Base-by-base conservation (phyloP, 2,113 vertebrate species). In the Chaetorhynchus papuensis region DNA sequence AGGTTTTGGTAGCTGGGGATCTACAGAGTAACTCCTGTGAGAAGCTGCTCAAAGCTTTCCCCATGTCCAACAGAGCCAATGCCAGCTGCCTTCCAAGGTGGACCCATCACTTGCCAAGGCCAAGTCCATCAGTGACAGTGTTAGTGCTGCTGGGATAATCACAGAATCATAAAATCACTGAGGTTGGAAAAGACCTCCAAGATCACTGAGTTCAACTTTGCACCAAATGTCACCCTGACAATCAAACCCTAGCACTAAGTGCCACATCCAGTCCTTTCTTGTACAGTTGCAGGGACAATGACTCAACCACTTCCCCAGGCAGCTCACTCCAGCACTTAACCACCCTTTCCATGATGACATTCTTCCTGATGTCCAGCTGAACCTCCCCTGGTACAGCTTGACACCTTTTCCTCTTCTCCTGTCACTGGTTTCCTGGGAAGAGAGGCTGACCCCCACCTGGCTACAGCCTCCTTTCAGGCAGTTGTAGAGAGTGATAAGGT, bases 361-460 rank as follows among this genome's bases (percentile, higher is more conserved):
- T 72, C 14, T 49, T 72, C 15, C 66, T 49, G 9, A 50, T 65
- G 31, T 56, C 21, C 50, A 72, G 33, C 10, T 65, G 50, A 88
- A 50, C 8, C 26, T 72, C 15, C 31, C 5, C 3, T 42, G 42
- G 31, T 30, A 56, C 35, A 64, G 35, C 16, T 23, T 50, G 31
- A 65, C 18, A 42, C 5, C 14, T 13, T 64, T 49, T 47, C 8
- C 15, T 54, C 56, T 41, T 31, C 9, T 63, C n/a, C 41, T 17
- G 9, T 37, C 1, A 0, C 42, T 37, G 50, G 15, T 3, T 49
- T 26, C 15, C 42, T 6, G 2, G 22, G 12, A 65, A 42, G 44
- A 80, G 27, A 56, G 26, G 7, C 37, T 0, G 0, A 72, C 26
- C 5, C 42, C 30, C 35, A 49, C 11, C 17, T 35, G 9, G 49